Base-by-base conservation (phyloP, 2,888 invertebrate species). In the Gibbula magus region DNA sequence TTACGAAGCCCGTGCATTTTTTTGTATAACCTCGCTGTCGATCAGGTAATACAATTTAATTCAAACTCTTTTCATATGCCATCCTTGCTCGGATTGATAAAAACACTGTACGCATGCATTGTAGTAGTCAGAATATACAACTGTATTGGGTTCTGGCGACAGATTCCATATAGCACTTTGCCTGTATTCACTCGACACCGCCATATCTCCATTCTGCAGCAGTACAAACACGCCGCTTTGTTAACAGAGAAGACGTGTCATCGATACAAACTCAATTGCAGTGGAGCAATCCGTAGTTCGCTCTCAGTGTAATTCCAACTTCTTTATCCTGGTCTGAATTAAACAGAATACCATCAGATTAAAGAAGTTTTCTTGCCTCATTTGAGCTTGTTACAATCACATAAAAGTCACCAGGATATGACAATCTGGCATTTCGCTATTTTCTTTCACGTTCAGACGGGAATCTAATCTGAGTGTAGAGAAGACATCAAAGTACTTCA, bases 251-350 rank as follows among this genome's bases (percentile, higher is more conserved):
- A 20, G 35, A 29, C 20, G 4, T 32, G 70, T 18, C 70, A 70
- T 70, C 70, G 35, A 70, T 70, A 70, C 70, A 70, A 70, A 70
- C 70, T 70, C 70, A 35, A 70, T 70, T 70, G 70, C 70, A 32
- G 32, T 35, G 20, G 32, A 35, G 18, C 32, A 70, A 70, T 70
- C 39, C 39, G 70, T 20, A 35, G 70, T 70, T 70, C 35, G 70
- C 70, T 70, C 70, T 70, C 70, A 8, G 70, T 70, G 32, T 70
- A 70, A 39, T 70, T 70, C 70, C 29, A n/a, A 18, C 35, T 70
- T 70, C 70, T 70, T 70, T 70, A 70, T 70, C 70, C 20, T 32
- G 5, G 70, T 18, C 39, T 35, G 25, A 70, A 70, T 70, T 70
- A 70, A 70, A 35, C 20, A 35, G 70, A 70, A 35, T 70, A 35